Base-by-base conservation (phyloP, 2,113 vertebrate genomes). In the Lepisosteus oculatus region DNA sequence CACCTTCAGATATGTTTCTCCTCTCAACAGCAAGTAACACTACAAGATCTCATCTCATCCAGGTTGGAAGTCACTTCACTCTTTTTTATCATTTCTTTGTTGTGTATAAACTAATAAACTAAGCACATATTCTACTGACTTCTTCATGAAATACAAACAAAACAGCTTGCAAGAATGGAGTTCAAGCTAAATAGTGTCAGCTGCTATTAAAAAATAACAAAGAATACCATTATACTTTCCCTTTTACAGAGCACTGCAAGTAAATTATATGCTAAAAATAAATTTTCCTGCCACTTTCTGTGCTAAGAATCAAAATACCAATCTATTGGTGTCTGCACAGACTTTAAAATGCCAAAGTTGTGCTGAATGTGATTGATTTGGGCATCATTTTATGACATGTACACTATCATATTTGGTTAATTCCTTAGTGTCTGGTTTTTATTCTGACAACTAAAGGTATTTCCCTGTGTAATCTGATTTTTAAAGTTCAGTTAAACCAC, bases 391-490 rank as follows among this genome's bases (percentile, higher is more conserved):
- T 66, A 47, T 44, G 45, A 29, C 62, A 65, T 43, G 29, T 29
- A 29, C 29, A 29, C 29, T 29, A 29, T 29, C 29, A 66, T 66
- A 45, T 45, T 66, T n/a, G 13, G 64, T 44, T 66, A 66, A 66
- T 66, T 66, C 64, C 64, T 66, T 45, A 66, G 14, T 55, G 44
- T 51, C 65, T 51, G 47, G 5, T 6, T 51, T 51, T 51, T 6
- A 51, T 61, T 55, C 29, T 69, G 5, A 8, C 54, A 8, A 62
- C 17, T 62, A 67, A 59, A 43, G 42, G 8, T 6, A 51, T 62
- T 67, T 55, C 44, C 55, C 42, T 43, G 12, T 43, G 41, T 57
- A 13, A 59, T 51, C 55, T 66, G n/a, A 70, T 70, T 57, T 69
- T 61, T 45, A 44, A 66, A 66, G 42, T 66, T 41, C 43, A 62